Evolutionary conservation across 2,797 vertebrate genomes (phyloP).

Genomic region (Pygocentrus nattereri): DNA sequence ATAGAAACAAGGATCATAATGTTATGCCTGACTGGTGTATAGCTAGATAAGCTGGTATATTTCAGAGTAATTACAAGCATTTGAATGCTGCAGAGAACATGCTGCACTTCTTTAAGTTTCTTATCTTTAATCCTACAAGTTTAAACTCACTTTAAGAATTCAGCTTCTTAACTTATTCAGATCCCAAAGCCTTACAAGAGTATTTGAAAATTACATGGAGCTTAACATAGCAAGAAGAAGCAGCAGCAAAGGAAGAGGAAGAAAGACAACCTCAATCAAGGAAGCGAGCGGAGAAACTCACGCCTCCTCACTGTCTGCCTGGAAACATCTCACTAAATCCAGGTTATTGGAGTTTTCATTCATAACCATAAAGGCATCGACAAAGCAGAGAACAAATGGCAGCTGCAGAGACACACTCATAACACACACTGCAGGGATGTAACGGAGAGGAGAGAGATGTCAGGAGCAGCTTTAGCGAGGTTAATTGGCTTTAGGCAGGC

Average conservation of each 20-base stretch:
- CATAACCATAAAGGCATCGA: conserved; percentile 29
- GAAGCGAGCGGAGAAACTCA: not conserved
- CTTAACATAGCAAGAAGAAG: not conserved
- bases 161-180: not conserved
- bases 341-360: conserved; percentile 18
- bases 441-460: conserved; percentile 37
- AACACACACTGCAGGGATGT: conserved; percentile 12
- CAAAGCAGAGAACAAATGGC: conserved; percentile 11
- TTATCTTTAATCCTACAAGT: not conserved
- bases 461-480: conserved; percentile 50
- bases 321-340: conserved; percentile 27
- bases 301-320: too few species aligned
- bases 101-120: not conserved
- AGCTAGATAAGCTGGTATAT: too few species aligned
- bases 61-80: conserved; percentile 12
- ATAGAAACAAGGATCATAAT: too few species aligned
- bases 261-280: not conserved
- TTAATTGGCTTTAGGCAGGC: conserved; percentile 59
- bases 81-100: not conserved
- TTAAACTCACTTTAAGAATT: not conserved
- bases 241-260: too few species aligned
- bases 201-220: not conserved
- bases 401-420: conserved; percentile 10
- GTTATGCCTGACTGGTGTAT: too few species aligned
- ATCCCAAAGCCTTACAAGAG: not conserved